These are phyloP conservation scores for Xiphophorus maculatus DNA, from an alignment of 2,113 vertebrate genomes.

Conservation along the genomic window DNA sequence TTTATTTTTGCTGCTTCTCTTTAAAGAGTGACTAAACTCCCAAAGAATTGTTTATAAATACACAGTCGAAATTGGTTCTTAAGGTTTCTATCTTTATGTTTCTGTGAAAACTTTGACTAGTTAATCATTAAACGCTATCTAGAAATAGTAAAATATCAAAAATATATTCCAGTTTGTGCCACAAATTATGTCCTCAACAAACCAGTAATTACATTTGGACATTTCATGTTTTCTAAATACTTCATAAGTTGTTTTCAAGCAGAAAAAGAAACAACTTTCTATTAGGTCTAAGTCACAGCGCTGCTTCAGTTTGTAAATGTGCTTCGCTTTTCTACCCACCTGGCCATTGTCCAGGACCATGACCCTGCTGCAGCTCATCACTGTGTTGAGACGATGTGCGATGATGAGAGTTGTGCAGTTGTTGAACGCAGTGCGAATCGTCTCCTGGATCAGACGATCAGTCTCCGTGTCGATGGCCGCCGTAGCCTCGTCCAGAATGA, in stretches of 20 bases:
- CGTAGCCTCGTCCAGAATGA: constrained; percentile 95
- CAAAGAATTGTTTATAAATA: too few relatives aligned
- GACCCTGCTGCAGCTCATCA: constrained; percentile 92
- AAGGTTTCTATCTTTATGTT: too few relatives aligned
- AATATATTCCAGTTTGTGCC: too few relatives aligned
- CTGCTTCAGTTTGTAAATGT: constrained; percentile 8
- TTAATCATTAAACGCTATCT: not conserved
- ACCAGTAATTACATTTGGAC: not conserved
- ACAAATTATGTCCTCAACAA: too few relatives aligned
- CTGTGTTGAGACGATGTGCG: constrained; percentile 94
- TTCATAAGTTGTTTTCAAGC: constrained; percentile 1
- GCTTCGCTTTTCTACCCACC: constrained; percentile 76
- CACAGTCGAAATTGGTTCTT: too few relatives aligned
- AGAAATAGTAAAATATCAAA: too few relatives aligned
- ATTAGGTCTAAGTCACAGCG: constrained; percentile 13
- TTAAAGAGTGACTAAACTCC: too few relatives aligned
- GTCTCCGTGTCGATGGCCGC: constrained; percentile 96
- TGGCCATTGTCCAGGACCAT: constrained; percentile 96
- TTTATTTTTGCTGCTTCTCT: too few relatives aligned
- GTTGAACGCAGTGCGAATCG: constrained; percentile 88
- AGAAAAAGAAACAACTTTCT: not conserved
- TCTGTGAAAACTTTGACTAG: too few relatives aligned
- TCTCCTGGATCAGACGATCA: constrained; percentile 92
- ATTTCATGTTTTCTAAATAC: constrained; percentile 4
- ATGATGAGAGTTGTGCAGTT: constrained; percentile 95